These are phyloP conservation scores for Cryptoprocta ferox DNA, from an alignment of 2,797 vertebrate genomes.

Conservation along the genomic window DNA sequence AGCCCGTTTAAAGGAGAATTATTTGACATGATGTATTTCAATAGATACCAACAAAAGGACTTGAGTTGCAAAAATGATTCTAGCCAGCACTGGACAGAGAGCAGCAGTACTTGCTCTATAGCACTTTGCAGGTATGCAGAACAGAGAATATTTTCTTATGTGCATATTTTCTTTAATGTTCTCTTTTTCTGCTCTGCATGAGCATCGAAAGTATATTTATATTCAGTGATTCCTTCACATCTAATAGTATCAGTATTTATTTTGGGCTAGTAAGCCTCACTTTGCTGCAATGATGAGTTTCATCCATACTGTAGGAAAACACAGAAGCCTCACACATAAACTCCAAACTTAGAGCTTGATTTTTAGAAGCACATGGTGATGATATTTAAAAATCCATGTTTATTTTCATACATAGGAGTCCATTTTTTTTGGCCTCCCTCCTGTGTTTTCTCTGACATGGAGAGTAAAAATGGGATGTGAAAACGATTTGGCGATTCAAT, in stretches of 20 bases:
- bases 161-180: slow-evolving; percentile 6
- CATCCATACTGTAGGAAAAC: background rate
- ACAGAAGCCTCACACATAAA: background rate
- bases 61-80: slow-evolving; percentile 37
- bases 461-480: background rate
- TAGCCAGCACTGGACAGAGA: background rate
- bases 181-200: background rate
- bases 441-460: background rate
- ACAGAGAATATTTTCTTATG: background rate
- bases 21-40: slow-evolving; percentile 57
- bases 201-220: background rate
- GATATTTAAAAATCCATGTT: slow-evolving; percentile 24
- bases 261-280: background rate
- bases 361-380: background rate
- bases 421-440: background rate
- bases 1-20: slow-evolving; percentile 15
- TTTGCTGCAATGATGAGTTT: background rate
- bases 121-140: background rate
- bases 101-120: background rate
- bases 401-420: background rate
- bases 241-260: background rate
- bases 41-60: background rate
- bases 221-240: background rate
- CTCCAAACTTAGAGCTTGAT: background rate
- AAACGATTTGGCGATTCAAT: background rate